These are phyloP conservation scores for Acanthaster planci DNA, from an alignment of 35 echinoderm and acorn worm species.

Conservation along the genomic window DNA sequence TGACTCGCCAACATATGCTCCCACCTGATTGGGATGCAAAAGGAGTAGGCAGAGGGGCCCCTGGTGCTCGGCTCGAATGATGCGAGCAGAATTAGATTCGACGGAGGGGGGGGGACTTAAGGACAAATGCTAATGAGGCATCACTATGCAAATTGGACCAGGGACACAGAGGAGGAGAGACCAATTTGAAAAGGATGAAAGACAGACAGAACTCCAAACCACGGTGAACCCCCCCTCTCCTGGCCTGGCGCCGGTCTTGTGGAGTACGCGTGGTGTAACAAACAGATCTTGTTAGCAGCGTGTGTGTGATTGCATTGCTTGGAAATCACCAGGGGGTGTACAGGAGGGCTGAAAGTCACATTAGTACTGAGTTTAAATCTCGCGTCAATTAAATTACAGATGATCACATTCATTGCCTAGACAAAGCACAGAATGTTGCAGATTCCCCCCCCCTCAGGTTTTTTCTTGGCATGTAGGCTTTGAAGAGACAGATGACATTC, in stretches of 20 bases:
- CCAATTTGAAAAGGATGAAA: too few relatives aligned
- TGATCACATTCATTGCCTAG: too few relatives aligned
- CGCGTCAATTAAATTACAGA: too few relatives aligned
- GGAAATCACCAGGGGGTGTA: neutral
- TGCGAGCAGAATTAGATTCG: constrained; percentile 12
- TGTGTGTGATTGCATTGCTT: neutral
- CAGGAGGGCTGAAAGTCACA: neutral
- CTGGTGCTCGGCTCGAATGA: neutral
- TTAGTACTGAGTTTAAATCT: too few relatives aligned
- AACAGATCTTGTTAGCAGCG: constrained; percentile 14
- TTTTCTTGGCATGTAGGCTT: too few relatives aligned
- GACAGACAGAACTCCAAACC: too few relatives aligned
- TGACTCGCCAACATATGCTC: constrained; percentile 14
- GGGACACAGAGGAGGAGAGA: too few relatives aligned
- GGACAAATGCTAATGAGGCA: constrained; percentile 18
- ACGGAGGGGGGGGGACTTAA: too few relatives aligned
- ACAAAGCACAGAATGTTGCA: too few relatives aligned
- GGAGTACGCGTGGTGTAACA: constrained; percentile 12
- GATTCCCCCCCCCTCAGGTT: too few relatives aligned
- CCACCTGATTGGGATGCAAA: constrained; percentile 18
- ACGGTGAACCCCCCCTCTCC: too few relatives aligned
- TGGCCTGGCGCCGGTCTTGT: neutral
- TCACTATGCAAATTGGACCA: constrained; percentile 13
- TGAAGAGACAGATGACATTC: too few relatives aligned
- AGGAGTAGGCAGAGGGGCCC: neutral